Conservation (phyloP, 2,113 vertebrate species). For the Todiramphus saurophagus region DNA sequence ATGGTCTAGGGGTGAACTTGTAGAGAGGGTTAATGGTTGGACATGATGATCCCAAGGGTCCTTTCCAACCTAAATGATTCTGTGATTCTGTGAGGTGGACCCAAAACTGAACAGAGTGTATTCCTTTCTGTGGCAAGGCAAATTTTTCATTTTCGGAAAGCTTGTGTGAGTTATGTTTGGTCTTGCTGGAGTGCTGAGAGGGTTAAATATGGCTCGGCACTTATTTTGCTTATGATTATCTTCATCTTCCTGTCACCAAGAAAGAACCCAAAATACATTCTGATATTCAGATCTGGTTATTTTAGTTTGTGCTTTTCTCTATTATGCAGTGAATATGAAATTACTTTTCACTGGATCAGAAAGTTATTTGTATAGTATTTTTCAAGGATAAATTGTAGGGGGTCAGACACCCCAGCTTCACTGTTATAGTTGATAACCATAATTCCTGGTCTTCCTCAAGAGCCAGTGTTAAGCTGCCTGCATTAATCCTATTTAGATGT, state of each 20-base stretch:
- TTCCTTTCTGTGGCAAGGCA: neutral
- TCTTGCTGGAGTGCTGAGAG: neutral
- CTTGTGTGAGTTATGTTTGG: neutral
- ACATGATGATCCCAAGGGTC: too few relatives aligned
- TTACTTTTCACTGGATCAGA: neutral
- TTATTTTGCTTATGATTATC: neutral
- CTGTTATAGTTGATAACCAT: neutral
- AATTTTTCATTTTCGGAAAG: neutral
- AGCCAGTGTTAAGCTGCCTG: conserved; percentile 33
- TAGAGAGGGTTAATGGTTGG: too few relatives aligned
- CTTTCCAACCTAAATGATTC: too few relatives aligned
- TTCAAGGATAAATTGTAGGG: neutral
- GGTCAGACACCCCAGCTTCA: conserved; percentile 7
- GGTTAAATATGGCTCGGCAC: neutral
- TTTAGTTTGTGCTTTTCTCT: conserved; percentile 23
- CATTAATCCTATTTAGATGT: conserved; percentile 50
- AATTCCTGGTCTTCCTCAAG: conserved; percentile 23
- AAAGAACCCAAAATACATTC: conserved; percentile 5
- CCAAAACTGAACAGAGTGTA: neutral
- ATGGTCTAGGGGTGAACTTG: too few relatives aligned
- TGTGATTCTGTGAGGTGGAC: neutral
- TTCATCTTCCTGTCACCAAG: neutral
- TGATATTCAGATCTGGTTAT: conserved; percentile 28
- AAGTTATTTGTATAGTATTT: conserved; percentile 10
- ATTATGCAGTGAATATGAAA: conserved; percentile 29